Base-by-base conservation (phyloP, 2,888 invertebrate species). In the Synergus gifuensis region DNA sequence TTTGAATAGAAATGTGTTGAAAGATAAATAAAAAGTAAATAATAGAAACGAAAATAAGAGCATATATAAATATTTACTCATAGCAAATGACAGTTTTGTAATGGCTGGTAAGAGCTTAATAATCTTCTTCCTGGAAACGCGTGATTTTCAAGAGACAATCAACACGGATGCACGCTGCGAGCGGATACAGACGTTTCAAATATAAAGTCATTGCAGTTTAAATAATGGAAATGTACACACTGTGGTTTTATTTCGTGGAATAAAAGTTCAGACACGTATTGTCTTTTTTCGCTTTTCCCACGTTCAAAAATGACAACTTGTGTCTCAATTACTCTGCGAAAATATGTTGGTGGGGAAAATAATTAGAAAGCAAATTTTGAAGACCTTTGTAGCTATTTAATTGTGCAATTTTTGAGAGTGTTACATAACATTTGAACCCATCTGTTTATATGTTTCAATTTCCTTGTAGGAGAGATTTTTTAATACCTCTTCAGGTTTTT, bases 91-190 rank as follows among this genome's bases (percentile, higher is more conserved):
- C 40, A 66, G 11, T 73, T 73, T 54, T 73, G 54, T 73, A 69
- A 69, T 49, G 49, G 73, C 11, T 11, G 60, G 46, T 69, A 69
- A 69, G 69, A 69, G 28, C 9, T 49, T 69, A 49, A 69, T 69
- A 73, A 54, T 54, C 36, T 73, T 73, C 46, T 73, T 73, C 73
- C 73, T 73, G 73, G 73, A 73, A 73, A 54, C 73, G 54, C 73
- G 73, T 73, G 49, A 54, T 73, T 49, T 73, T 73, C 54, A 40
- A 28, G 46, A 67, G 67, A 67, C 67, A 44, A 46, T 67, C 22
- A 46, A 46, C 67, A 14, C 49, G 46, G 46, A 49, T 69, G 69
- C 69, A 49, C 40, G 73, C 54, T 54, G 14, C 54, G 46, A 73
- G 60, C 22, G n/a, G 54, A 60, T 22, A 11, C 22, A 60, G 36